Evolutionary conservation across 2,113 vertebrate genomes (phyloP), one percentile per base, ranked within the genome.

Genomic region (Solenodon paradoxus): DNA sequence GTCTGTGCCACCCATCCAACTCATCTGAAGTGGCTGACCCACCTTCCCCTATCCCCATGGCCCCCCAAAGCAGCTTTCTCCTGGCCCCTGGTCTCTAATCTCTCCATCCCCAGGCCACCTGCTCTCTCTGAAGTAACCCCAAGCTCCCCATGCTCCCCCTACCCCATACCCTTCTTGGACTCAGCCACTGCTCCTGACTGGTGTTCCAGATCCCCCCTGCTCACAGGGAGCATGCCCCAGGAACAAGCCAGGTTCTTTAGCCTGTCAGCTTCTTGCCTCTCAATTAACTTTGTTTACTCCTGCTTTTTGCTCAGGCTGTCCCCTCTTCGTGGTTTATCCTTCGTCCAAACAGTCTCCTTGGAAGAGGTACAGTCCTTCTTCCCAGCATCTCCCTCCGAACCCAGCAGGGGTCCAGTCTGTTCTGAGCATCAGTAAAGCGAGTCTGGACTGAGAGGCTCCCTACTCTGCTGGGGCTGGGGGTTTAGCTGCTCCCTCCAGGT

Each of bases 71-170:
- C 11, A 51, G 28, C 53, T 9, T 30, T 24, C 16, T 28, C 30
- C 7, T 15, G 42, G 9, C 2, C 11, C 11, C 1, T 13, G 30
- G 20, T 5, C 79, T n/a, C 55, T 51, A 63, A 7, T 19, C 16
- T 79, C 47, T 30, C 11, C 49, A 6, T 10, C 12, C 12, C 22
- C 10, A 5, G 0, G 0, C 8, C 40, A 12, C 24, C 66, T 38
- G n/a, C 13, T 32, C 24, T 91, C 49, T 51, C 63, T 53, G 51
- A 53, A 53, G 17, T n/a, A n/a, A 78, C 64, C 26, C 0, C 0
- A 3, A 42, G 20, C 28, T 28, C 63, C 35, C 51, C 15, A 4
- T 3, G 5, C 69, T 24, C 35, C 28, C 5, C 0, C 15, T 64
- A 16, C 9, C 81, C 20, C n/a, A n/a, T n/a, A n/a, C n/a, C n/a